Percentiles rank a stretch among this genome's conserved stretches.
These are phyloP conservation scores for Plecturocebus donacophilus DNA, from an alignment of 2,113 vertebrate species.

Conservation along the genomic window DNA sequence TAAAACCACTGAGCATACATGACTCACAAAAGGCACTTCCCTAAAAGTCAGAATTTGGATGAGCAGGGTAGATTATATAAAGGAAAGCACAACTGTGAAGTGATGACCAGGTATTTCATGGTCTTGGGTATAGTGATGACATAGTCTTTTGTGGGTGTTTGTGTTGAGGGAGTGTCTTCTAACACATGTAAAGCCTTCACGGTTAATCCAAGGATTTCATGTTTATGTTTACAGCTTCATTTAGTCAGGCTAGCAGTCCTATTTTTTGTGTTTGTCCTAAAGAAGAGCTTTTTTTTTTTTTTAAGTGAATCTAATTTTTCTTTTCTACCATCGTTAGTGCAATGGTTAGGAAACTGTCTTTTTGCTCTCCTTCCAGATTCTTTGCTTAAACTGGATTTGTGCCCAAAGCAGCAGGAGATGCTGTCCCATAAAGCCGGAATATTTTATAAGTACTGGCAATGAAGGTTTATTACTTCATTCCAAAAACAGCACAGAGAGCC, in stretches of 20 bases:
- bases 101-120: background rate
- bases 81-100: slow-evolving; percentile 31
- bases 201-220: background rate
- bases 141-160: background rate
- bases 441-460: slow-evolving; percentile 61
- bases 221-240: slow-evolving; percentile 1
- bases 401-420: slow-evolving; percentile 61
- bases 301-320: background rate
- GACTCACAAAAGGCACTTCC: slow-evolving; percentile 74
- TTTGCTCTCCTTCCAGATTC: slow-evolving; percentile 17
- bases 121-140: background rate
- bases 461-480: slow-evolving; percentile 64
- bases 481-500: background rate
- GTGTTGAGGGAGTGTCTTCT: background rate
- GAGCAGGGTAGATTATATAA: background rate
- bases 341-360: slow-evolving; percentile 19
- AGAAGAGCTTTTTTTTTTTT: background rate
- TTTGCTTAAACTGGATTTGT: slow-evolving; percentile 61
- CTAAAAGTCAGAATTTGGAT: slow-evolving; percentile 69
- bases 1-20: slow-evolving; percentile 72
- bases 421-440: slow-evolving; percentile 28
- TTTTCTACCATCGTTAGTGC: background rate
- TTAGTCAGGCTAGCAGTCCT: background rate
- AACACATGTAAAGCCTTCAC: background rate
- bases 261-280: background rate